Conservation (phyloP, 1,140 invertebrate genomes). For the Holotrichia oblita region DNA sequence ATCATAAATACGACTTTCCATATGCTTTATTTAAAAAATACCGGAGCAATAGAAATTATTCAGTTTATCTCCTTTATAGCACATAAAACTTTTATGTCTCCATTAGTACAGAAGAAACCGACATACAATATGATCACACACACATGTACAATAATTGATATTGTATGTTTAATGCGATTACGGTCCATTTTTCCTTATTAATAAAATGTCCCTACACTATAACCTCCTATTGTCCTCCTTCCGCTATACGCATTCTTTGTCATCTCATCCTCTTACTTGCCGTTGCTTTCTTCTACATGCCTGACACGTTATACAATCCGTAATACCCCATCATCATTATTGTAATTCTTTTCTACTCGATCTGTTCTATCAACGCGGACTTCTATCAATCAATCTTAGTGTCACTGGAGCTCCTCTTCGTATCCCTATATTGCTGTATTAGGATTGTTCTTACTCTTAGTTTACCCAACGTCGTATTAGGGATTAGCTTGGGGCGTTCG, state of each 20-base stretch:
- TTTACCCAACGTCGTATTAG: conserved; percentile 49
- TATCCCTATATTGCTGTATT: conserved; percentile 42
- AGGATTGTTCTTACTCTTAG: conserved; percentile 37
- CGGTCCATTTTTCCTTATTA: conserved; percentile 30
- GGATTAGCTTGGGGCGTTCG: conserved; percentile 51
- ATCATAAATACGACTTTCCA: neutral
- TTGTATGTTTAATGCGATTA: conserved; percentile 25
- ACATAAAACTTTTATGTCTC: conserved; percentile 32
- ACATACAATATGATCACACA: neutral
- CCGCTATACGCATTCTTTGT: neutral
- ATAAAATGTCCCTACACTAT: neutral
- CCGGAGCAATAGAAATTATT: neutral
- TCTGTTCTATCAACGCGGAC: conserved; percentile 50
- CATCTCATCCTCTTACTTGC: conserved; percentile 5
- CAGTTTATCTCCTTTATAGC: conserved; percentile 5
- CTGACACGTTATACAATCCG: conserved; percentile 29
- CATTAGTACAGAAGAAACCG: neutral
- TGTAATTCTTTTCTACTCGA: conserved; percentile 55
- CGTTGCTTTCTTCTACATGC: neutral
- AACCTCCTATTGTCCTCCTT: neutral
- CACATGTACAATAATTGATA: neutral
- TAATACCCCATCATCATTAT: conserved; percentile 51
- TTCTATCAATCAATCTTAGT: conserved; percentile 59
- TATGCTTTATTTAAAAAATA: neutral
- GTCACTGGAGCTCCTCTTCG: conserved; percentile 50